These are phyloP conservation scores for Petrolisthes manimaculis DNA, from an alignment of 2,888 invertebrate species.

Conservation along the genomic window DNA sequence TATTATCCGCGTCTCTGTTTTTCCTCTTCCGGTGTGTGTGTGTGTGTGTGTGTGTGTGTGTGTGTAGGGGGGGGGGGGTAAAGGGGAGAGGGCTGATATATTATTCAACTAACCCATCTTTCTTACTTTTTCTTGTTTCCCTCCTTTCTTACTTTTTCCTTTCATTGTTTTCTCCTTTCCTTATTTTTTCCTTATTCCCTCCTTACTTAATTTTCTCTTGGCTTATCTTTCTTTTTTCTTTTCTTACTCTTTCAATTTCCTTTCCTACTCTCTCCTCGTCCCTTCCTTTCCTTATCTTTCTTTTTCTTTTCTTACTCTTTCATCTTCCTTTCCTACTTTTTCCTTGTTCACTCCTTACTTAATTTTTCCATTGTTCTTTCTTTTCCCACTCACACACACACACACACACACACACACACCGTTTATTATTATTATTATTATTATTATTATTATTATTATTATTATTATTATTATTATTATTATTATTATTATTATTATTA, in stretches of 20 bases:
- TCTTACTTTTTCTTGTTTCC: not conserved
- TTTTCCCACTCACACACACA: not conserved
- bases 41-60: too few species aligned
- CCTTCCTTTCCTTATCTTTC: not conserved
- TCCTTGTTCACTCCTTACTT: too few species aligned
- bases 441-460: too few species aligned
- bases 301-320: too few species aligned
- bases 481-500: too few species aligned
- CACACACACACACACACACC: too few species aligned
- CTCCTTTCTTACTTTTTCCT: not conserved
- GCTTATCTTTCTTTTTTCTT: too few species aligned
- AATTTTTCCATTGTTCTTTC: too few species aligned
- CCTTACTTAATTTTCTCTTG: not conserved
- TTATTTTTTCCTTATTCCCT: not conserved
- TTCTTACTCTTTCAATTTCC: not conserved
- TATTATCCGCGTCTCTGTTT: not conserved
- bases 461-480: too few species aligned
- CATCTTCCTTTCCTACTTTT: too few species aligned
- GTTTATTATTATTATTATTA: too few species aligned
- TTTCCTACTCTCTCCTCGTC: not conserved
- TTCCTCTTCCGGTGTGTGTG: not conserved
- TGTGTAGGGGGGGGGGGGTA: not conserved
- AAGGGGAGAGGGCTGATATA: not conserved
- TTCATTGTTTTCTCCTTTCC: not conserved
- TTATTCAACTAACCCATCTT: too few species aligned